Conservation (phyloP, 2,797 vertebrate species). For the Danio aesculapii region DNA sequence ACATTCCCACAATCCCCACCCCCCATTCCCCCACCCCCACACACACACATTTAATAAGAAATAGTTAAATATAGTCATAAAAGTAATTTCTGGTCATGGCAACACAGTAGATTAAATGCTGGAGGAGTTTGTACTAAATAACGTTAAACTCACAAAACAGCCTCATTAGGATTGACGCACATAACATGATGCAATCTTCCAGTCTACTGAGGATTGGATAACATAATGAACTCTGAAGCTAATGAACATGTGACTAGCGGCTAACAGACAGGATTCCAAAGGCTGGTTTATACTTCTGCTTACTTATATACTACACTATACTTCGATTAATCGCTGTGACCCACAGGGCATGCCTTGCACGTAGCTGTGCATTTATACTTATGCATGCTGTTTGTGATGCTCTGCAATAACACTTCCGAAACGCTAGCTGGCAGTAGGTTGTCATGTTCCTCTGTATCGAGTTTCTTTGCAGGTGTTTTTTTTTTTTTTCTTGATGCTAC, state of each 20-base stretch:
- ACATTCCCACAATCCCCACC: neutral
- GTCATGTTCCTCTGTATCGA: too few species aligned
- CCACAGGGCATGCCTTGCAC: too few species aligned
- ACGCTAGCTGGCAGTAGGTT: too few species aligned
- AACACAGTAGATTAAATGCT: neutral
- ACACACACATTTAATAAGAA: neutral
- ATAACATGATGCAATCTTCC: neutral
- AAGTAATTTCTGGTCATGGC: neutral
- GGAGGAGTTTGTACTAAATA: neutral
- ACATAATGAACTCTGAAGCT: conserved; percentile 26
- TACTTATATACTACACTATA: too few species aligned
- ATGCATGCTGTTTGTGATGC: too few species aligned
- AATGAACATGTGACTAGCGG: conserved; percentile 29
- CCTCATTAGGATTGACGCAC: neutral
- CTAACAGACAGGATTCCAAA: conserved; percentile 28
- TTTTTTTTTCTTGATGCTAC: too few species aligned
- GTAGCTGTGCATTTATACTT: too few species aligned
- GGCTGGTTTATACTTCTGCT: too few species aligned
- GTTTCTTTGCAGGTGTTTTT: too few species aligned
- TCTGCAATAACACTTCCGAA: too few species aligned
- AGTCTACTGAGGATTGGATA: neutral
- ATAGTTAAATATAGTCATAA: neutral
- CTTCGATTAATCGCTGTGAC: too few species aligned
- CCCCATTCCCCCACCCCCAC: neutral
- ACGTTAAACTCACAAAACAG: conserved; percentile 1